Base-by-base conservation (phyloP, 2,888 invertebrate species). In the Pachliopta kotzebuea region DNA sequence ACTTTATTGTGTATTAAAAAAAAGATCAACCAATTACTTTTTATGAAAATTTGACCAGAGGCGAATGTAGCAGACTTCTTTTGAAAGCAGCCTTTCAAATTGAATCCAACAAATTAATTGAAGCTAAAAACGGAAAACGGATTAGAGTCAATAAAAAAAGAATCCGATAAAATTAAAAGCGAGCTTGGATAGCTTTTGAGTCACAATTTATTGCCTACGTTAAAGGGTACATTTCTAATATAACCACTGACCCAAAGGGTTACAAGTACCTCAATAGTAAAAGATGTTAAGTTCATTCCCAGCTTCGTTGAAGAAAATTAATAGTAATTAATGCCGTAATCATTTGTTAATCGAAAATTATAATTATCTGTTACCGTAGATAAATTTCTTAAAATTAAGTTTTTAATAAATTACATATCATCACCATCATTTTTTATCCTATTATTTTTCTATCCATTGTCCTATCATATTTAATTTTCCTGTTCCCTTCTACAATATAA, bases 81-180 rank as follows among this genome's bases (percentile, higher is more conserved):
- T 52, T 52, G 50, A 52, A 23, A 23, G 21, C 21, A 52, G n/a
- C 50, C 11, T 52, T 52, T 52, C 9, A 52, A 52, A 52, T 52
- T 52, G 50, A 21, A 52, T 11, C 21, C 21, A 21, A 52, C 50
- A 52, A 52, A 52, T 52, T 52, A 21, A 52, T 52, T 52, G 50
- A 23, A 52, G 20, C 50, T 14, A 14, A 52, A 21, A 52, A 52
- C 9, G 50, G 50, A 23, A 52, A 52, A 21, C 23, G 50, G 50
- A 52, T 21, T 52, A 21, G 50, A 52, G 21, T 52, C 50, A 52
- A 23, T 52, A 52, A 23, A 52, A 52, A 52, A 52, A 11, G 8
- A n/a, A 21, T 20, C 50, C 21, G 50, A 52, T 52, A 52, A 52
- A 52, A 52, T 52, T 52, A 20, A 18, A 20, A 49, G 20, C 49